These are phyloP conservation scores for Pseudomyrmex dendroicus DNA, from an alignment of 1,140 invertebrate genomes.

Conservation along the genomic window DNA sequence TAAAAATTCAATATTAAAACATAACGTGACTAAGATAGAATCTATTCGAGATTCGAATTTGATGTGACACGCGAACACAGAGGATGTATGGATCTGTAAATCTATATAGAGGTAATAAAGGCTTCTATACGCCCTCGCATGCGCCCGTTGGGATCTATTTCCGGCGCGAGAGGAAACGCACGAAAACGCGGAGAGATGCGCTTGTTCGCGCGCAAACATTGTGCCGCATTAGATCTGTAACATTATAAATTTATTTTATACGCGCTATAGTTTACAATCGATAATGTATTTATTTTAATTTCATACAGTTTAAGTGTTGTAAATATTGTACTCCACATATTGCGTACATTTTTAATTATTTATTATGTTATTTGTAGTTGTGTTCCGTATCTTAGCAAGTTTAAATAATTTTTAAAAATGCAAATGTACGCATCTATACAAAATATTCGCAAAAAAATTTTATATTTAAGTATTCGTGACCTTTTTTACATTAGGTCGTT, in stretches of 20 bases:
- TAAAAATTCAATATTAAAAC: too few species aligned
- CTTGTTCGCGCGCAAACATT: constrained; percentile 2
- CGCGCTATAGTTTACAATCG: neutral
- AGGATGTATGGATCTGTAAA: constrained; percentile 26
- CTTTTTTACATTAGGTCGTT: neutral
- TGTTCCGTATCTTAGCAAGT: neutral
- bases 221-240: neutral
- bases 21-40: too few species aligned
- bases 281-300: too few species aligned
- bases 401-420: neutral
- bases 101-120: constrained; percentile 44
- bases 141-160: constrained; percentile 6
- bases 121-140: constrained; percentile 38
- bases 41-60: neutral
- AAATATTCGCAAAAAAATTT: neutral
- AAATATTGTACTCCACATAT: too few species aligned
- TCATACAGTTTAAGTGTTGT: too few species aligned
- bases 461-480: neutral
- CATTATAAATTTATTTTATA: constrained; percentile 36
- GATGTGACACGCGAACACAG: neutral
- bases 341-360: too few species aligned
- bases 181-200: constrained; percentile 25
- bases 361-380: too few species aligned
- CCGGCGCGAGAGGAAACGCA: constrained; percentile 36
- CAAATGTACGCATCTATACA: neutral